Base-by-base conservation (phyloP, 2,113 vertebrate genomes). In the Notiomystis cincta region DNA sequence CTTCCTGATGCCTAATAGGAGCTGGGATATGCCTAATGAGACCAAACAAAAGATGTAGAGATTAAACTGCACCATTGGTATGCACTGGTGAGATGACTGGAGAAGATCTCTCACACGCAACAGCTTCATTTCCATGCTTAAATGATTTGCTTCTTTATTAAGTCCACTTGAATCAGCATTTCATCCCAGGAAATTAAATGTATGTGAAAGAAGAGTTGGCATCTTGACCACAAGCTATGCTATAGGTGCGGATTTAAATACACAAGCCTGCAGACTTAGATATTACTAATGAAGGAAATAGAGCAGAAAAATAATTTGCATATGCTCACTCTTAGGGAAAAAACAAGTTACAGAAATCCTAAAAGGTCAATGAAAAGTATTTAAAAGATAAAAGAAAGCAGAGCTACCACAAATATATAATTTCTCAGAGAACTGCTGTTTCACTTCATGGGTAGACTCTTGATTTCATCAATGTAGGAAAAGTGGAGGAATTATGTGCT, bases 161-260 rank as follows among this genome's bases (percentile, higher is more conserved):
- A 88, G 79, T 90, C 84, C 76, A 75, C 75, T 93, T 88, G 90
- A 95, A 88, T 96, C 95, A 96, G 88, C 95, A 90, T 73, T 96
- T 96, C 60, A 86, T 54, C 17, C 51, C 79, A 47, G 79, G 62
- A 95, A 97, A 95, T 95, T 79, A 90, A 96, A 90, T 38, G 33
- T 30, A 50, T 62, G 47, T 88, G 47, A 54, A 95, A 88, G 58
- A 93, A 88, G 42, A 94, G 47, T 58, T 86, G 71, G 85, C 58
- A 95, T 85, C 54, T 73, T 83, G 71, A 77, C 60, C 51, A 88
- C 35, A 77, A 81, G 11, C 48, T 88, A 8, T 37, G 69, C 38
- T 73, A 47, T 35, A 47, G 82, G 71, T 83, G 72, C 2, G 1
- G 27, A 92, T 90, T 80, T 93, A 90, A 90, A 96, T 48, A 82